Evolutionary conservation across 2,888 invertebrate species (phyloP).

Genomic region (Leucophora obtusa): DNA sequence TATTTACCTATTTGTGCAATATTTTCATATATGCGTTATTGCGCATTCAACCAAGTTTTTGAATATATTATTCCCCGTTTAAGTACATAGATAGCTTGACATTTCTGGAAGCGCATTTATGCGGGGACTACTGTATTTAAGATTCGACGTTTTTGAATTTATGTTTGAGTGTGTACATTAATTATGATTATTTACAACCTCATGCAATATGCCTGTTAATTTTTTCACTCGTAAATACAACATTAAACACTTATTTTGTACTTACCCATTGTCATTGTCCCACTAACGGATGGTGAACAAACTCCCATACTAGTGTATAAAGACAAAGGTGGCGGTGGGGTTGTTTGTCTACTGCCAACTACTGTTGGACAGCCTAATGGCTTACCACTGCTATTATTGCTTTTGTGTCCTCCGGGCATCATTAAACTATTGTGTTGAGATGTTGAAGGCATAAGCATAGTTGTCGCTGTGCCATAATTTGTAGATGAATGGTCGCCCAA

Average conservation of each 20-base stretch:
- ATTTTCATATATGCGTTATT: too few species aligned
- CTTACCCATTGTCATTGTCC: conserved; percentile 74
- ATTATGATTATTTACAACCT: not conserved
- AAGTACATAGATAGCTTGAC: too few species aligned
- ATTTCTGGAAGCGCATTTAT: too few species aligned
- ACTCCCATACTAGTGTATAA: conserved; percentile 73
- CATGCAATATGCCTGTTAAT: not conserved
- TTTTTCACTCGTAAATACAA: not conserved
- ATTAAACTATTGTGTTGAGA: conserved; percentile 70
- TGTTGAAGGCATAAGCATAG: conserved; percentile 74
- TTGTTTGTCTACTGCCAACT: conserved; percentile 67
- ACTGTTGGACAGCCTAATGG: conserved; percentile 55
- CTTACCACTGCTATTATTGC: conserved; percentile 58
- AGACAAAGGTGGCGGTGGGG: conserved; percentile 72
- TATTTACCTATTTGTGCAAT: too few species aligned
- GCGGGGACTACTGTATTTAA: too few species aligned
- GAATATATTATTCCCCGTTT: too few species aligned
- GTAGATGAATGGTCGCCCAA: conserved; percentile 70
- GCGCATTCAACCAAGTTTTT: too few species aligned
- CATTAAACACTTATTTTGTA: conserved; percentile 25
- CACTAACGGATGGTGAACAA: conserved; percentile 71
- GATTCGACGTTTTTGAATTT: not conserved
- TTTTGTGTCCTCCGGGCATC: conserved; percentile 65
- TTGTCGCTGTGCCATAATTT: conserved; percentile 72
- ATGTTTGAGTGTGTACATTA: not conserved